Evolutionary conservation across 2,888 invertebrate genomes (phyloP).

Genomic region (Megaustenia siamemsis): DNA sequence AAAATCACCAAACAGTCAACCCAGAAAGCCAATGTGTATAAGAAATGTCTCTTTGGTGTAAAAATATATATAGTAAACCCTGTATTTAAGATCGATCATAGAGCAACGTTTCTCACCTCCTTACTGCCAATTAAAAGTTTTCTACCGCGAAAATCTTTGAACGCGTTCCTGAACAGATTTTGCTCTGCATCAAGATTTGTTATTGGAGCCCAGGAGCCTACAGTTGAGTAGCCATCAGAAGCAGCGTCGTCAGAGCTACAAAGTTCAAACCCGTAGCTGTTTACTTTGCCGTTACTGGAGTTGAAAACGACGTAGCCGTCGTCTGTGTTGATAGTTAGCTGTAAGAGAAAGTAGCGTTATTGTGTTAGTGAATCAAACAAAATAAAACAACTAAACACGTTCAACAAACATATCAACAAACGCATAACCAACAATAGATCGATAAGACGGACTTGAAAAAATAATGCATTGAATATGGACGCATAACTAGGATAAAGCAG

Average conservation of each 20-base stretch:
- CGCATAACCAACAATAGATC: too few relatives aligned
- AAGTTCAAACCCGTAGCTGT: constrained; percentile 33
- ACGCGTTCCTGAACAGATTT: constrained; percentile 52
- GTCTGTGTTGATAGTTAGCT: neutral
- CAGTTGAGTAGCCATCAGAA: constrained; percentile 3
- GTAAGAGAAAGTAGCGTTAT: neutral
- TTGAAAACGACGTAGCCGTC: constrained; percentile 5
- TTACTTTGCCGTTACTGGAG: constrained; percentile 7
- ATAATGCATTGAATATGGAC: too few relatives aligned
- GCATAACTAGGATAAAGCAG: too few relatives aligned
- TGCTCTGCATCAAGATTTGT: neutral
- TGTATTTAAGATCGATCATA: too few relatives aligned
- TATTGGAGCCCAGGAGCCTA: constrained; percentile 38
- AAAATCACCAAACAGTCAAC: too few relatives aligned
- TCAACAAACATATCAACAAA: too few relatives aligned
- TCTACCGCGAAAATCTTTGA: constrained; percentile 52
- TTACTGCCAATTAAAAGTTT: constrained; percentile 41
- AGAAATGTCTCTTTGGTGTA: too few relatives aligned
- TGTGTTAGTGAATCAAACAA: too few relatives aligned
- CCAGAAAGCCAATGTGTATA: too few relatives aligned
- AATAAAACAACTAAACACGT: too few relatives aligned
- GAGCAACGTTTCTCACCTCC: constrained; percentile 33
- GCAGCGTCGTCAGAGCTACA: constrained; percentile 49
- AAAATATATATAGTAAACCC: too few relatives aligned
- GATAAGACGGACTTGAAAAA: too few relatives aligned